A percentile compares a stretch with the other conserved stretches of the same genome.
phyloP scores from a whole-genome alignment of 2,888 invertebrate genomes.

The Thera britannica region DNA sequence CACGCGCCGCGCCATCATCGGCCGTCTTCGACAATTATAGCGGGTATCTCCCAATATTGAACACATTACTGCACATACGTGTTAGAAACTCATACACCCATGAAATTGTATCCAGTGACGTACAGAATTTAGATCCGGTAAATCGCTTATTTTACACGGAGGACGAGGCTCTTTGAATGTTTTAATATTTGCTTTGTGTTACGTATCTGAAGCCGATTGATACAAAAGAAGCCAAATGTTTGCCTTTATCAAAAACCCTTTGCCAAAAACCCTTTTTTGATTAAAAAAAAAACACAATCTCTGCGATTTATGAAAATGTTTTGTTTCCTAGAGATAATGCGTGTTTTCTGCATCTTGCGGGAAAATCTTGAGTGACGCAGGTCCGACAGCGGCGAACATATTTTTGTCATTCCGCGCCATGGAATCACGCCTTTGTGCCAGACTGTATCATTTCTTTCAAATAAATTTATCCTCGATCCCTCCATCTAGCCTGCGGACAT shows the following conservation, averaged over 20 bases:
- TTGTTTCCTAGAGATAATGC: conserved; percentile 53
- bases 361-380: conserved; percentile 68
- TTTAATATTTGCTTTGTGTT: conserved; percentile 15
- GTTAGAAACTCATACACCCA: conserved; percentile 31
- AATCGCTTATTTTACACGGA: conserved; percentile 18
- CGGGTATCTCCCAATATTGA: conserved; percentile 39
- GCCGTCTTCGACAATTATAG: conserved; percentile 50
- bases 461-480: conserved; percentile 14
- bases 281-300: conserved; percentile 43
- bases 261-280: conserved; percentile 12
- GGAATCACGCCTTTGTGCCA: conserved; percentile 50
- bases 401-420: conserved; percentile 65
- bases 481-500: too few relatives aligned
- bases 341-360: conserved; percentile 60
- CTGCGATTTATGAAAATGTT: conserved; percentile 47
- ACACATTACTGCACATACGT: conserved; percentile 32
- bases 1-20: conserved; percentile 42
- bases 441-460: conserved; percentile 41
- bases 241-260: conserved; percentile 12
- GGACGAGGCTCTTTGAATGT: conserved; percentile 1
- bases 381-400: conserved; percentile 68
- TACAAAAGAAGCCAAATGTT: conserved; percentile 17
- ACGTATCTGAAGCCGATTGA: conserved; percentile 3
- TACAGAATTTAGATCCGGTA: conserved; percentile 23
- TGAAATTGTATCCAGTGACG: conserved; percentile 31